Conservation (phyloP, 1,140 invertebrate genomes). For the Papilio helenus region DNA sequence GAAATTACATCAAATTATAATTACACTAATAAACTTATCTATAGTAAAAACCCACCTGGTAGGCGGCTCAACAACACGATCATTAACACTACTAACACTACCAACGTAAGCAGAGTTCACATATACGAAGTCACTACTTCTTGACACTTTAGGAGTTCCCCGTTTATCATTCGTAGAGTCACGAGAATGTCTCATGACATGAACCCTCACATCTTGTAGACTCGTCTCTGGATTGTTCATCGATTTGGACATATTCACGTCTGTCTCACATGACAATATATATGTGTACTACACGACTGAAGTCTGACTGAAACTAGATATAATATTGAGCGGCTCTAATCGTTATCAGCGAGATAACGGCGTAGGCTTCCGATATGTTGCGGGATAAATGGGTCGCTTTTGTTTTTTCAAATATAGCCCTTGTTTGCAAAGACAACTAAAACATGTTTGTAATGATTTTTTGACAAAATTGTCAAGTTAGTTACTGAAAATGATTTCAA, state of each 20-base stretch:
- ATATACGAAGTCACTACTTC: conserved; percentile 63
- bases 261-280: conserved; percentile 24
- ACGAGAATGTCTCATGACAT: conserved; percentile 33
- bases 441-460: not conserved
- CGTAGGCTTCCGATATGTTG: conserved; percentile 34
- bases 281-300: not conserved
- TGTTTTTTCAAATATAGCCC: not conserved
- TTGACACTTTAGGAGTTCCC: conserved; percentile 41
- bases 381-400: conserved; percentile 28
- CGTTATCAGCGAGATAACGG: conserved; percentile 33
- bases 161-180: conserved; percentile 21
- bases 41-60: conserved; percentile 52
- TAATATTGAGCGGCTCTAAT: conserved; percentile 21
- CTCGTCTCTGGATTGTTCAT: not conserved
- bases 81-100: conserved; percentile 58
- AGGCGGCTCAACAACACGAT: conserved; percentile 48
- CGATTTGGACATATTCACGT: conserved; percentile 28
- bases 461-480: too few relatives aligned
- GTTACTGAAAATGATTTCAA: too few relatives aligned
- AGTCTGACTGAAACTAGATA: conserved; percentile 27
- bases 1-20: too few relatives aligned
- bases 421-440: not conserved
- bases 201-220: conserved; percentile 38
- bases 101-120: conserved; percentile 66
- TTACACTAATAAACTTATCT: not conserved